Evolutionary conservation across 2,888 invertebrate genomes (phyloP), one percentile per base, ranked within the genome.

Genomic region (Scaptomyza polygonia): DNA sequence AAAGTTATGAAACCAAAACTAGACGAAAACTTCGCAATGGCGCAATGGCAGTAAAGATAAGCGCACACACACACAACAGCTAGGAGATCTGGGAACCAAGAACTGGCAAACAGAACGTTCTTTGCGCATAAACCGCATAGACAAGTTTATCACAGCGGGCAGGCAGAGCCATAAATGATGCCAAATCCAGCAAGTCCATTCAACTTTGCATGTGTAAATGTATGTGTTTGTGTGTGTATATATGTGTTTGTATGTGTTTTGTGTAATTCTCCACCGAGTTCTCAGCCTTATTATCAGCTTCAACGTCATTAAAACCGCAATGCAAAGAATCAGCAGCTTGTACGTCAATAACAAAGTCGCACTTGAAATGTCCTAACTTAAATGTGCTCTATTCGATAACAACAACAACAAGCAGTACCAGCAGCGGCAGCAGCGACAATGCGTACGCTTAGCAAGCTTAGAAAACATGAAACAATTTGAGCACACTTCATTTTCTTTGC

Each of bases 21-120:
- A 86, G 85, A 84, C 81, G 70, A 84, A 86, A 86, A 81, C 76
- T 81, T 78, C 70, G 82, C 82, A 76, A 78, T 78, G 81, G 67
- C 76, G 44, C 48, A 75, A 55, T 47, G 51, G 51, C 43, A 61
- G 44, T 65, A 64, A 80, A 80, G 85, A 84, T 76, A 86, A 67
- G 30, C 27, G 55, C 53, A 55, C 32, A 44, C 16, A 32, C 14
- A 43, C 6, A 27, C 18, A 18, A 21, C 8, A 48, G 32, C 30
- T 32, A 32, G 48, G 56, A 66, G 30, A 66, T 59, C 55, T 47
- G 32, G 36, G 43, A 67, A 12, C 27, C 32, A 32, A 47, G 56
- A 69, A 61, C 64, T 61, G 44, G 45, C 39, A 72, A 49, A 73
- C 62, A 48, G 51, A 56, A 77, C 58, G 61, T 43, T 75, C 36